Base-by-base conservation (phyloP, 1,140 invertebrate genomes). In the Campoletis sonorensis region DNA sequence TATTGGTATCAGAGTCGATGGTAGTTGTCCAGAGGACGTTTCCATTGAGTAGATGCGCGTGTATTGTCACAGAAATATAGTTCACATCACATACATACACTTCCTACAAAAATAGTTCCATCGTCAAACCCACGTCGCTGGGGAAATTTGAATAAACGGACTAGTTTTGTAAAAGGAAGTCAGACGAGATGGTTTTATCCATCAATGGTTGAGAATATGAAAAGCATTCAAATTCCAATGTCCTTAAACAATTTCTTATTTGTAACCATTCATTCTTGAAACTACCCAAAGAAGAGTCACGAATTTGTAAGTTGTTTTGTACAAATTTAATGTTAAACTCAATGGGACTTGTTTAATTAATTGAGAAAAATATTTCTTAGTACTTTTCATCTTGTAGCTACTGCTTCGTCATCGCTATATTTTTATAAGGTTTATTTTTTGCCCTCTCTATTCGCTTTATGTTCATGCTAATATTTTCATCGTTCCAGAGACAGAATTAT, bases 141-240 rank as follows among this genome's bases (percentile, higher is more conserved):
- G 70, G 81, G 81, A 82, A 79, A 82, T 79, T 82, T 68, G 54
- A 33, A 82, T 79, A 79, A n/a, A 82, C 75, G 23, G 45, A 45
- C 8, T 11, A 23, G 4, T 5, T 27, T 45, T 49, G 45, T 23
- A 64, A 37, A 40, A 54, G 68, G 30, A 58, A 54, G 23, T 71
- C 26, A 70, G 51, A 72, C 51, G 27, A 77, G 61, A 77, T 54
- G 73, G n/a, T 64, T 23, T 23, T 40, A 11, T 37, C 7, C 68
- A 70, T 40, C 68, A 0, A 18, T 16, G 8, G 10, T n/a, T 21
- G 40, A 27, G 37, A 75, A 75, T 75, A 81, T 33, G 33, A 37
- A 30, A 15, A 75, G 71, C 33, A 23, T 68, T 67, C 64, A 68
- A 58, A 75, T 18, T 7, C 5, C 11, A 21, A 75, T 26, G 23